phyloP scores from a whole-genome alignment of 1,140 invertebrate species.

The Carcinoscorpius rotundicauda region DNA sequence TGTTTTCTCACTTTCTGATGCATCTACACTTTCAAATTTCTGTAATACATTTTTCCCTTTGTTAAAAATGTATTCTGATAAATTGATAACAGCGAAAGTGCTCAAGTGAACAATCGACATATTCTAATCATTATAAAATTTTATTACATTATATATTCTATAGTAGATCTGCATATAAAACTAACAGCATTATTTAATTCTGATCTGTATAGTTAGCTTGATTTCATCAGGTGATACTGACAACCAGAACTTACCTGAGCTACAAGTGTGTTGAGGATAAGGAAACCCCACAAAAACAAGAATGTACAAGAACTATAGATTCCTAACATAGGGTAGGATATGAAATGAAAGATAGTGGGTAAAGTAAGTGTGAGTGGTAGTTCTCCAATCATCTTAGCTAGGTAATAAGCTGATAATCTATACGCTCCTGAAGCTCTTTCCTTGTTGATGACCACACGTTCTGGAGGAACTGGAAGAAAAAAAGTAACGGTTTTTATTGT shows the following conservation, averaged over 20 bases:
- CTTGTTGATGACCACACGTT: conserved; percentile 70
- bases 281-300: conserved; percentile 53
- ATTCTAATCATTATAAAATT: too few relatives aligned
- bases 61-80: too few relatives aligned
- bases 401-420: conserved; percentile 66
- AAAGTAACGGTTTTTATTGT: conserved; percentile 1
- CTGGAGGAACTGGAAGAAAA: conserved; percentile 53
- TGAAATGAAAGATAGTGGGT: conserved; percentile 62
- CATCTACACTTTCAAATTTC: too few relatives aligned
- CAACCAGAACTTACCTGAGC: conserved; percentile 44
- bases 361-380: conserved; percentile 60
- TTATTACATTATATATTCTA: too few relatives aligned
- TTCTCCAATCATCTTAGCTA: conserved; percentile 75
- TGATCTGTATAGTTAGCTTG: too few relatives aligned
- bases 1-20: too few relatives aligned
- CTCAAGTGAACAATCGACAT: too few relatives aligned
- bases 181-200: too few relatives aligned
- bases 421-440: conserved; percentile 68
- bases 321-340: conserved; percentile 64
- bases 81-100: too few relatives aligned
- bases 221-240: too few relatives aligned
- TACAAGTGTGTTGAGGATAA: conserved; percentile 61
- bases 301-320: conserved; percentile 45
- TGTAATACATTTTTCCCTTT: too few relatives aligned
- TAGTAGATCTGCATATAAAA: too few relatives aligned